Conservation (phyloP, 2,797 vertebrate species). For the Lagothrix lagotricha region DNA sequence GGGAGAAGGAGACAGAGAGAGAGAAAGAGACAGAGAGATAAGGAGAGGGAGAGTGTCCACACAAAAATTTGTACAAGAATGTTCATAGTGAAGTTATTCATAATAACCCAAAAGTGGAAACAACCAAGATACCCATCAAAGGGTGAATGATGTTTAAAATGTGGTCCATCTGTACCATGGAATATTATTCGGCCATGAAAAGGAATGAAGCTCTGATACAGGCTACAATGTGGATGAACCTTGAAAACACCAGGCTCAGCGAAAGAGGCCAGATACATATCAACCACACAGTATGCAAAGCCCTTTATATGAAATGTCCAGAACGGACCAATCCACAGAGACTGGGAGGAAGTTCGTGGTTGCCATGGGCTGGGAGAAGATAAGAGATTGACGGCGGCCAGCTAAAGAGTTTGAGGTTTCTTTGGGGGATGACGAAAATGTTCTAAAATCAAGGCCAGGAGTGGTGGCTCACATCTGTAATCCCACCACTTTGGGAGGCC, state of each 20-base stretch:
- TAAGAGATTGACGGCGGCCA: not conserved
- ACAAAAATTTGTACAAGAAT: not conserved
- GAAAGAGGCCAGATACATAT: not conserved
- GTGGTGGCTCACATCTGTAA: too few species aligned
- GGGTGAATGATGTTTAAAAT: not conserved
- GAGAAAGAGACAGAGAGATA: not conserved
- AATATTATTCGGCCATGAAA: not conserved
- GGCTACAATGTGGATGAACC: not conserved
- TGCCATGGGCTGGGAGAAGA: not conserved
- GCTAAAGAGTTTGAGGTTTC: not conserved
- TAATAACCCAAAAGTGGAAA: not conserved
- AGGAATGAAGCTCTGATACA: fast-evolving
- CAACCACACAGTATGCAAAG: not conserved
- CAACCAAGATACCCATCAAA: fast-evolving
- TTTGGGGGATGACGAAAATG: not conserved
- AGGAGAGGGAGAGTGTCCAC: not conserved
- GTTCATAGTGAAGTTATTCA: not conserved
- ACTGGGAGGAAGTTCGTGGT: not conserved
- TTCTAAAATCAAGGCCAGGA: not conserved
- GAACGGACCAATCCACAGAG: not conserved
- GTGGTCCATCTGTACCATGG: too few species aligned
- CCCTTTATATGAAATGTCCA: not conserved
- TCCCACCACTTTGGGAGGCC: too few species aligned
- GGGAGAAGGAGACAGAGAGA: not conserved
- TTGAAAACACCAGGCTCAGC: not conserved